phyloP scores from a whole-genome alignment of 2,113 vertebrate genomes.

The Acanthochromis polyacanthus region DNA sequence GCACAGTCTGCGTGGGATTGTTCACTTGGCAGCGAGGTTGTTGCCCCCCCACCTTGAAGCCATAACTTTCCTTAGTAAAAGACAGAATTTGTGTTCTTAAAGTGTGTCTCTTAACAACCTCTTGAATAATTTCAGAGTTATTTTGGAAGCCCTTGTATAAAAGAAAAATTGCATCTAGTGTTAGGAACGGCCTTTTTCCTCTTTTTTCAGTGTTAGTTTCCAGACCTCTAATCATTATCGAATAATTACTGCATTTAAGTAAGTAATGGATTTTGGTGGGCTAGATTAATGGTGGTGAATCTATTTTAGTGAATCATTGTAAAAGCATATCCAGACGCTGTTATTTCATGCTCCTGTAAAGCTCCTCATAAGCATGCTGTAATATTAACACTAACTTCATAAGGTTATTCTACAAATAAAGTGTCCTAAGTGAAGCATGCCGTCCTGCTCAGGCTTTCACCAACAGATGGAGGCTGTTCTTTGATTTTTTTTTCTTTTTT shows the following conservation, averaged over 20 bases:
- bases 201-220: neutral
- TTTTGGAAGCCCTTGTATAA: slow-evolving; percentile 9
- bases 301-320: neutral
- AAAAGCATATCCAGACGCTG: neutral
- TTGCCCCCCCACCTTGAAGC: slow-evolving; percentile 10
- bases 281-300: neutral
- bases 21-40: slow-evolving; percentile 23
- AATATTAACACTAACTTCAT: neutral
- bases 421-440: too few relatives aligned
- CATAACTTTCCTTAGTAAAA: neutral
- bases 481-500: neutral
- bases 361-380: neutral
- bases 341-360: neutral
- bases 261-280: neutral
- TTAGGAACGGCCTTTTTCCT: neutral
- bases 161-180: neutral
- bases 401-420: neutral
- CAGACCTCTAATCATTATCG: neutral
- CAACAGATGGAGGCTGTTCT: neutral
- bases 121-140: neutral
- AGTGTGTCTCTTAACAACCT: slow-evolving; percentile 1
- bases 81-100: neutral
- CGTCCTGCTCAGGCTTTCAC: neutral
- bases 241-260: neutral
- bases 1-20: slow-evolving; percentile 6